These are phyloP conservation scores for Adelphocoris suturalis DNA, from an alignment of 2,888 invertebrate genomes.

Conservation along the genomic window DNA sequence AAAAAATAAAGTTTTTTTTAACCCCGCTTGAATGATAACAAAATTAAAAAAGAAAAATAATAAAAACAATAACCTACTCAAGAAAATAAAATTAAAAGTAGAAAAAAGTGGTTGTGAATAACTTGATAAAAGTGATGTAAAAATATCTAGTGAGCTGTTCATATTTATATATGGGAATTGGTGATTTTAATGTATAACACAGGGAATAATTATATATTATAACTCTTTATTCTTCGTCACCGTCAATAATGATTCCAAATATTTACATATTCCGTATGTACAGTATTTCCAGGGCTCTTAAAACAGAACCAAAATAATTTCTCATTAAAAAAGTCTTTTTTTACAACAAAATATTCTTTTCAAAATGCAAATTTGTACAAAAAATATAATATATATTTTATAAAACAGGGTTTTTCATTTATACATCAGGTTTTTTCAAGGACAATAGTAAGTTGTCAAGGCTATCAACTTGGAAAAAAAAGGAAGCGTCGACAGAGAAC, in stretches of 20 bases:
- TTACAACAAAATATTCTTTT: conserved; percentile 71
- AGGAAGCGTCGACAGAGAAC: conserved; percentile 70
- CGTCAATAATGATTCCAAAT: conserved; percentile 68
- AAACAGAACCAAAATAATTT: conserved; percentile 73
- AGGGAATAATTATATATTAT: conserved; percentile 71
- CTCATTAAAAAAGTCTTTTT: conserved; percentile 70
- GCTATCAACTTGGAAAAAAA: conserved; percentile 52
- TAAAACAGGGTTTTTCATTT: conserved; percentile 60
- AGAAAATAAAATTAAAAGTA: too few species aligned
- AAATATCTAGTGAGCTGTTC: neutral
- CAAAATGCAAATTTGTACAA: conserved; percentile 74
- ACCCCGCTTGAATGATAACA: too few species aligned
- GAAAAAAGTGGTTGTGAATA: too few species aligned
- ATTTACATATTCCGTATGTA: conserved; percentile 71
- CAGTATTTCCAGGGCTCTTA: conserved; percentile 74
- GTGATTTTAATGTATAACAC: conserved; percentile 24
- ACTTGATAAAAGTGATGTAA: neutral
- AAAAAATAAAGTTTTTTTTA: too few species aligned
- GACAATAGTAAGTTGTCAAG: conserved; percentile 72
- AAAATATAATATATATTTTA: conserved; percentile 72
- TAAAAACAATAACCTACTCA: too few species aligned
- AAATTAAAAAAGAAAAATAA: too few species aligned
- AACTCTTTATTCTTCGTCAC: conserved; percentile 74
- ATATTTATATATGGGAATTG: neutral
- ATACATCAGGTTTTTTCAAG: conserved; percentile 57